These are phyloP conservation scores for Dipus sagitta DNA, from an alignment of 2,797 vertebrate genomes.

Conservation along the genomic window DNA sequence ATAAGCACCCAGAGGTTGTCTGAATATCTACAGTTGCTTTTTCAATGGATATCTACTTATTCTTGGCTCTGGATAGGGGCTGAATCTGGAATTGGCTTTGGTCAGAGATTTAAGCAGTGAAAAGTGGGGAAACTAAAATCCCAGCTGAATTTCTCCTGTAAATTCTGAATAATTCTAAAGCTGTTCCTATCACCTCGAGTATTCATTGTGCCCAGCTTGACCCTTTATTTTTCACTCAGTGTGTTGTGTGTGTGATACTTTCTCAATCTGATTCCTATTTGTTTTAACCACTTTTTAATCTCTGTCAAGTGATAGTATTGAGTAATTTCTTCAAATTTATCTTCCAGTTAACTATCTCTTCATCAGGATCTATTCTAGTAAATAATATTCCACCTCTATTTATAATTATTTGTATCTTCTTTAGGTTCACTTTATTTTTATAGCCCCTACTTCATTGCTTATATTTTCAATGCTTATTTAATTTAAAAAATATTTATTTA, in stretches of 20 bases:
- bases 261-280: background rate
- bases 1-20: background rate
- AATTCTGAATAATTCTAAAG: constrained; percentile 13
- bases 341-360: background rate
- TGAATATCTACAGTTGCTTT: background rate
- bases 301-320: background rate
- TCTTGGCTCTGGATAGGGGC: background rate
- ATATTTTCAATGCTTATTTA: background rate
- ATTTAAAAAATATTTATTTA: background rate
- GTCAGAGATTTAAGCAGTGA: background rate
- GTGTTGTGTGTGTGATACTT: background rate
- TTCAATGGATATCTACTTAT: background rate
- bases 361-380: background rate
- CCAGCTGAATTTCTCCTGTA: background rate
- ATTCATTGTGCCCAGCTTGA: background rate
- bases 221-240: background rate
- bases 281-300: background rate
- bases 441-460: background rate
- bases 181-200: background rate
- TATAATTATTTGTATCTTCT: background rate
- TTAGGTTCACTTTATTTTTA: background rate
- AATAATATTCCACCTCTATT: background rate
- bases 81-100: background rate
- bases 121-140: background rate
- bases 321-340: background rate